Evolutionary conservation across 2,888 invertebrate species (phyloP), one percentile per base, ranked within the genome.

Genomic region (Merodon equestris): DNA sequence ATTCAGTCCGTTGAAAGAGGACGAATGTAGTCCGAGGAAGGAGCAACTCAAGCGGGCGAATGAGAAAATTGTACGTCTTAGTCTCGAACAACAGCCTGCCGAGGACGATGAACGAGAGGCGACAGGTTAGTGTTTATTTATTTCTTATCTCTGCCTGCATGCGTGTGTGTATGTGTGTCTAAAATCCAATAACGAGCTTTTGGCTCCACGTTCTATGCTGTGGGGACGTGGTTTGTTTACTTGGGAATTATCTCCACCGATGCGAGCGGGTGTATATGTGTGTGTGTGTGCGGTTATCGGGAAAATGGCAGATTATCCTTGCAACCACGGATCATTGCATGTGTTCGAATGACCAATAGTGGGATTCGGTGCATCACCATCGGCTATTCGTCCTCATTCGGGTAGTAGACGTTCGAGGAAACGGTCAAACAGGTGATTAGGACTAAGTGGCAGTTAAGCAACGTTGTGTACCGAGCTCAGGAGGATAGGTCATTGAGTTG

Each of bases 11-110:
- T 74, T 84, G 0, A 85, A 84, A 54, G 84, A 83, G 54, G 83
- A 84, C 17, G 81, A 81, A 17, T 44, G 63, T 9, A 84, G 84
- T 61, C 84, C 84, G 38, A 82, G 84, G 13, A 85, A 84, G 45
- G 83, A 85, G 47, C 83, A 84, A 44, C 66, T 84, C 0, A 84
- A 84, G 64, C 54, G 82, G 70, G 84, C 84, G 10, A 84, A 84
- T 15, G 85, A 85, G 60, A 83, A 82, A 58, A 72, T 77, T 19
- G 72, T 73, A 9, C 77, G 63, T 15, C 57, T 72, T 9, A 72
- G 53, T n/a, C 53, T 58, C 10, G 61, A 67, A 5, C 10, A 60
- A 15, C 56, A 44, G 27, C 47, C 13, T 0, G 40, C 18, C 15
- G 47, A 9, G 17, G 73, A 72, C 0, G 77, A 77, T 12, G 71